Conservation (phyloP, 1,140 invertebrate species). For the Chironomus striatipennis region DNA sequence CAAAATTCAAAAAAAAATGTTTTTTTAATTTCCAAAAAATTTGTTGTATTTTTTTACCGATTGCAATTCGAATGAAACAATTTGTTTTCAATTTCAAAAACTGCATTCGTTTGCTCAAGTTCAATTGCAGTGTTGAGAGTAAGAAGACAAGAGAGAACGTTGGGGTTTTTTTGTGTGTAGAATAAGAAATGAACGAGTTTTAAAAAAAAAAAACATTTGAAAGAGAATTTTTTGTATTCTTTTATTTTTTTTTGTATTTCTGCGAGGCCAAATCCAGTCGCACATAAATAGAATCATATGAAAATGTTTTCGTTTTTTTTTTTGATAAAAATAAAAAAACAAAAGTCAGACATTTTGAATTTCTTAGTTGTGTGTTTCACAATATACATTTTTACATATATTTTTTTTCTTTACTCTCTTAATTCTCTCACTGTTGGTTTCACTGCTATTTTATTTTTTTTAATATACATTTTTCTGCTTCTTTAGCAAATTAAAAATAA, state of each 20-base stretch:
- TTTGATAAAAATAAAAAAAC: constrained; percentile 22
- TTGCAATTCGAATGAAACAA: neutral
- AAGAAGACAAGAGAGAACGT: no score
- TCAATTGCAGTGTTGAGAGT: neutral
- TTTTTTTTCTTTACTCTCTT: neutral
- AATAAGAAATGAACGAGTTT: no score
- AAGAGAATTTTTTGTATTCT: no score
- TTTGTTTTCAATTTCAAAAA: neutral
- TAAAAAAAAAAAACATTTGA: no score
- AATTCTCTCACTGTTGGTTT: neutral
- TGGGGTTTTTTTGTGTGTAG: no score
- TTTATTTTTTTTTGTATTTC: no score
- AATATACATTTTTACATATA: constrained; percentile 21
- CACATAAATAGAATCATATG: constrained; percentile 20
- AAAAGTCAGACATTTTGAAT: constrained; percentile 24
- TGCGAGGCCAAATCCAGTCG: no score
- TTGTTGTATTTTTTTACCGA: neutral
- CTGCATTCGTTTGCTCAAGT: neutral
- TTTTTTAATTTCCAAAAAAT: neutral
- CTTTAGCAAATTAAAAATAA: neutral
- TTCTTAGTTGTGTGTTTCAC: constrained; percentile 23
- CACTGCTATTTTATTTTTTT: neutral
- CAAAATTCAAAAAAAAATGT: neutral
- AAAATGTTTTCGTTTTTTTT: constrained; percentile 2
- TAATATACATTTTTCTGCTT: neutral